Evolutionary conservation across 2,888 invertebrate genomes (phyloP).

Genomic region (Holacanthella duospinosa): DNA sequence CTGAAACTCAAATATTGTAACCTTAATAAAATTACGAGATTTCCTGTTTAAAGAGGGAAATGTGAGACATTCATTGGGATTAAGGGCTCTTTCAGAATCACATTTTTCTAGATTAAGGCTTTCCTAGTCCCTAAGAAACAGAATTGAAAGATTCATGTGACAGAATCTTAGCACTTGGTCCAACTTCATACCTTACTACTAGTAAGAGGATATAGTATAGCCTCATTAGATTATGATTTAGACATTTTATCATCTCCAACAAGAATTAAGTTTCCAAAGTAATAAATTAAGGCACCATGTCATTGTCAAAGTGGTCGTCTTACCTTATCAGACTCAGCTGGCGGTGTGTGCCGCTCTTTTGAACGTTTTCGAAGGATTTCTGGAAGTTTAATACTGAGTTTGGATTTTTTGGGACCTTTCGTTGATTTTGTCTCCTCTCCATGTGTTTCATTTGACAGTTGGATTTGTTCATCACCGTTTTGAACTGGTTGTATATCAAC

Average conservation of each 20-base stretch:
- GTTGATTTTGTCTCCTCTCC: neutral
- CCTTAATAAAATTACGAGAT: neutral
- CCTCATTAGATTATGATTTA: neutral
- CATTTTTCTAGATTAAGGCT: neutral
- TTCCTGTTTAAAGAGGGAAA: too few species aligned
- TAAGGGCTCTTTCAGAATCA: neutral
- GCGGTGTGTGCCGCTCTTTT: constrained; percentile 18
- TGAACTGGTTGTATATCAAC: neutral
- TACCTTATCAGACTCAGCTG: constrained; percentile 15
- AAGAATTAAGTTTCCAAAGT: too few species aligned
- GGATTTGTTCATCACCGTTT: neutral
- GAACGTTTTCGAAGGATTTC: constrained; percentile 16
- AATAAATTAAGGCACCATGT: too few species aligned
- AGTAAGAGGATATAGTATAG: neutral
- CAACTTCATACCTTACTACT: neutral
- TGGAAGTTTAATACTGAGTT: constrained; percentile 17
- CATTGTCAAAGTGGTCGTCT: too few species aligned
- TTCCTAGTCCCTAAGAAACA: neutral
- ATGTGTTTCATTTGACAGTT: too few species aligned
- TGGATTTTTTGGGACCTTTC: neutral
- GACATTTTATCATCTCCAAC: too few species aligned
- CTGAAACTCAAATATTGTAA: neutral
- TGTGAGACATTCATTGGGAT: neutral
- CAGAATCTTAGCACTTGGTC: neutral
- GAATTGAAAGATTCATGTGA: neutral